These are phyloP conservation scores for Pyrocephalus nanus DNA, from an alignment of 2,797 vertebrate species.

Conservation along the genomic window DNA sequence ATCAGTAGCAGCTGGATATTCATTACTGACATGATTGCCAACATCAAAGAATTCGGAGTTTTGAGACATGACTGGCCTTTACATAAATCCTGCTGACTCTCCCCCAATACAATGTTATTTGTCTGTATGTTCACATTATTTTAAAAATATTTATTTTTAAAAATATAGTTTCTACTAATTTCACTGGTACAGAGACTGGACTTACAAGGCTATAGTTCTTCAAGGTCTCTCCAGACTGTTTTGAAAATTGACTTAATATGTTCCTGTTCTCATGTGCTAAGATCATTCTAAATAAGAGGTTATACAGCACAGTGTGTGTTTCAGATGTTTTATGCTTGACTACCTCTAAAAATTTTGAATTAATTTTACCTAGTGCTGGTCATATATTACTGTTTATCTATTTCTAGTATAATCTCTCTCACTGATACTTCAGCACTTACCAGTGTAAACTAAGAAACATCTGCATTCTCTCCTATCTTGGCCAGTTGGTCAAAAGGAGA, in stretches of 20 bases:
- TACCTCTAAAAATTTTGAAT: neutral
- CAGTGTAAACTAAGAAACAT: neutral
- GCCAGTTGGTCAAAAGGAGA: neutral
- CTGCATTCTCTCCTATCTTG: neutral
- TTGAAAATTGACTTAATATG: neutral
- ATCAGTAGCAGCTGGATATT: neutral
- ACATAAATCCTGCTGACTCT: neutral
- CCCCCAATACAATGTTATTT: fast-evolving
- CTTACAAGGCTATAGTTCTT: neutral
- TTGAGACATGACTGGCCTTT: neutral
- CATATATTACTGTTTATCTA: neutral
- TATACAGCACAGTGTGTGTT: neutral
- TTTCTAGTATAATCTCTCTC: neutral
- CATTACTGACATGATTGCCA: neutral
- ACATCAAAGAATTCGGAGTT: neutral
- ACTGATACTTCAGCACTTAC: neutral
- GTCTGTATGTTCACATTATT: neutral
- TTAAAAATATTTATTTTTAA: neutral
- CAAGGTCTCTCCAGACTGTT: neutral
- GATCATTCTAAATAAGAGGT: neutral
- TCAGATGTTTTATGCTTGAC: neutral
- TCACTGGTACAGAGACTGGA: neutral
- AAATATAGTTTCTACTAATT: neutral
- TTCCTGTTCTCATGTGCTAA: neutral
- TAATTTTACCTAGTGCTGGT: neutral